These are phyloP conservation scores for Eumacrocentrus americanus DNA, from an alignment of 2,888 invertebrate genomes.

Conservation along the genomic window DNA sequence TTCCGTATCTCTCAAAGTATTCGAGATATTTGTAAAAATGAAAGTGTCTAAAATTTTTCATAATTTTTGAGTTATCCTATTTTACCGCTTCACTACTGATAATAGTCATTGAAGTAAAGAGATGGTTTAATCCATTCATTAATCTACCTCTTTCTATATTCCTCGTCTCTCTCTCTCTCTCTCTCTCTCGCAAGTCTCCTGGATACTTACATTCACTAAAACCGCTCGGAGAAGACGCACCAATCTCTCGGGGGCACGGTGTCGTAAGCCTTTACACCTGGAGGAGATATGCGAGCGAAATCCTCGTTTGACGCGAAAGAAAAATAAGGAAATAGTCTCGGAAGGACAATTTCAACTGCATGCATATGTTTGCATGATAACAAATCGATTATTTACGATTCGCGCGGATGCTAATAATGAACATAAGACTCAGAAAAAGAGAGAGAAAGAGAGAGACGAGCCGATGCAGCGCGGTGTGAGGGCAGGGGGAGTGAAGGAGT, in stretches of 20 bases:
- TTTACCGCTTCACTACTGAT: too few species aligned
- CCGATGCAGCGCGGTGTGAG: neutral
- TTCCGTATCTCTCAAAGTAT: too few species aligned
- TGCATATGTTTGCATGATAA: slow-evolving; percentile 11
- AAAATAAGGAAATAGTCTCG: slow-evolving; percentile 15
- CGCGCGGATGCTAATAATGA: slow-evolving; percentile 13
- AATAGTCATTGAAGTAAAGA: too few species aligned
- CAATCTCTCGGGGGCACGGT: neutral
- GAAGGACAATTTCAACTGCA: slow-evolving; percentile 16
- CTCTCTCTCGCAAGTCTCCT: neutral
- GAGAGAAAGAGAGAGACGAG: neutral
- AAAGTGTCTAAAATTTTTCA: too few species aligned
- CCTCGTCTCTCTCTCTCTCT: neutral
- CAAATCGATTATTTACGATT: slow-evolving; percentile 28
- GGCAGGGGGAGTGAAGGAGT: slow-evolving; percentile 19
- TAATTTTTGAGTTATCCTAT: too few species aligned
- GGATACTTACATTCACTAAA: neutral
- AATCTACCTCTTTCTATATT: neutral
- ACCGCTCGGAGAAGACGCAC: neutral
- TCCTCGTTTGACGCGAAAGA: neutral
- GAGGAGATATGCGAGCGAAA: neutral
- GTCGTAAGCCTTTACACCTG: slow-evolving; percentile 17
- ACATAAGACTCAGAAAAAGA: slow-evolving; percentile 16
- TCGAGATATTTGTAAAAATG: too few species aligned
- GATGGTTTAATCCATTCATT: neutral